Base-by-base conservation (phyloP, 1,140 invertebrate genomes). In the Zaprionus vittiger region DNA sequence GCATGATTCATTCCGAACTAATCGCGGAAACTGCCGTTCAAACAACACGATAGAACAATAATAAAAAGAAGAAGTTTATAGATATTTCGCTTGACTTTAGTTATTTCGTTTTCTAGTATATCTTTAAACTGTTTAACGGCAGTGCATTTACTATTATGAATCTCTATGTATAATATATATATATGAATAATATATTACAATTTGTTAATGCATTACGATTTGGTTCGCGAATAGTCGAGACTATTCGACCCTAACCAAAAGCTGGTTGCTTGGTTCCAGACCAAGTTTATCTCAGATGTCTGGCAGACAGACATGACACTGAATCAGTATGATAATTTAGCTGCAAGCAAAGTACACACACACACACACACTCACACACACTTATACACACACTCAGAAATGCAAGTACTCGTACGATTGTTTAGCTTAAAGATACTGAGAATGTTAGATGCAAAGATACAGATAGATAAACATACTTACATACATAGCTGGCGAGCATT, bases 261-360 rank as follows among this genome's bases (percentile, higher is more conserved):
- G 28, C 63, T 57, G 70, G 31, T 73, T 28, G 54, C 62, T 72
- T 57, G 54, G 55, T 59, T 38, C 44, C 44, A 67, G 70, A 47
- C 70, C 63, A 38, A 60, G 44, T 49, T 72, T 20, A 72, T 37
- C 28, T 56, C 5, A 49, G 44, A 49, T 49, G 44, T 49, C 44
- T 57, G 67, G 34, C 72, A 72, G 69, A 49, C 72, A 72, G 69
- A 49, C 34, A 54, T 31, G 28, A 78, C 64, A 75, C 74, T 75
- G 70, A 83, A 83, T 63, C 82, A 85, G 81, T 85, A 85, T 77
- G 62, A 86, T 67, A 87, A 74, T 79, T 89, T 87, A 89, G 83
- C 83, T 89, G 78, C 81, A 83, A 89, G 81, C 81, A 80, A 69
- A 57, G 47, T 68, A 77, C 67, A 77, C 55, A 76, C 60, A 72